A percentile compares a stretch with the other conserved stretches of the same genome.
Conservation (phyloP, 2,797 vertebrate genomes). For the Rhadinocentrus ornatus region DNA sequence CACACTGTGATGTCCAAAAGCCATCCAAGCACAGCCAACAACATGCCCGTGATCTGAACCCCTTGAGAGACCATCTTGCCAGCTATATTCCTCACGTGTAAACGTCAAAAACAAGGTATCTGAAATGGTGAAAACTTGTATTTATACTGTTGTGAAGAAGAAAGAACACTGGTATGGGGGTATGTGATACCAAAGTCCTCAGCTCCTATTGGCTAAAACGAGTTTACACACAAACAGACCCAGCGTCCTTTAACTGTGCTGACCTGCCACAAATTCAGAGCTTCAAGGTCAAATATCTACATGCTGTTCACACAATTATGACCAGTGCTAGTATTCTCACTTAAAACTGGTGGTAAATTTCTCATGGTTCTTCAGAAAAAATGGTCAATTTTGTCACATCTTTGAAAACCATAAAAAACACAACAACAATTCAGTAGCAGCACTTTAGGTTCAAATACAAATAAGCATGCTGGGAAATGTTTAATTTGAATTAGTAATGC, state of each 20-base stretch:
- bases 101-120: slow-evolving; percentile 17
- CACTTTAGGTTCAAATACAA: background rate
- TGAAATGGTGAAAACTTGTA: slow-evolving; percentile 2
- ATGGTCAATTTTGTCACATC: no score
- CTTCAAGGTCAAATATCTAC: slow-evolving; percentile 60
- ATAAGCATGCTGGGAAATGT: background rate
- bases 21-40: slow-evolving; percentile 76
- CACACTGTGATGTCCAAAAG: slow-evolving; percentile 77
- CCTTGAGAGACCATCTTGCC: slow-evolving; percentile 80
- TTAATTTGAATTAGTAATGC: background rate
- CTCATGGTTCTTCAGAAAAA: no score
- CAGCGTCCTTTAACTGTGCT: slow-evolving; percentile 59
- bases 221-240: slow-evolving; percentile 79
- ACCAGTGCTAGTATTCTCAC: no score
- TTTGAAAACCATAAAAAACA: no score
- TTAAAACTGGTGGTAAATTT: background rate
- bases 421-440: no score
- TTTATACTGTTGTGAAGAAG: slow-evolving; percentile 64
- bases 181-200: slow-evolving; percentile 37
- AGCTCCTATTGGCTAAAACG: slow-evolving; percentile 49
- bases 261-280: slow-evolving; percentile 46
- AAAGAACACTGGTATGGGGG: slow-evolving; percentile 49
- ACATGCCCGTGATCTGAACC: slow-evolving; percentile 76
- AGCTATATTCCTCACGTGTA: background rate
- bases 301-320: background rate